Conservation (phyloP, 2,113 vertebrate genomes). For the Mesitornis unicolor region DNA sequence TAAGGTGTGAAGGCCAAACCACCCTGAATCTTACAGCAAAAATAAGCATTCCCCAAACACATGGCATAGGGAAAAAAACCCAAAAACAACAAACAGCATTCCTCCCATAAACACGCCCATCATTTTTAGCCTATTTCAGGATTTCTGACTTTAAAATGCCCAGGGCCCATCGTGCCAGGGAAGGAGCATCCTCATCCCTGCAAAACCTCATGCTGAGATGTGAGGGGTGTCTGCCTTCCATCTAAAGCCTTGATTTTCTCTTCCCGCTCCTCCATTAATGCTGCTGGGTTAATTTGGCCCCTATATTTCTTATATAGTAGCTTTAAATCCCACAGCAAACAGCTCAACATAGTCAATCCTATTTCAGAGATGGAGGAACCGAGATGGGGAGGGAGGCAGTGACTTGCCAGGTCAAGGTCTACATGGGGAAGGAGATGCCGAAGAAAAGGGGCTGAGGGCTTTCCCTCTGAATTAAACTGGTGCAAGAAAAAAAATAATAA, state of each 20-base stretch:
- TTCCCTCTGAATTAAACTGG: neutral
- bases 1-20: neutral
- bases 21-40: neutral
- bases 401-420: neutral
- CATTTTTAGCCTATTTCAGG: neutral
- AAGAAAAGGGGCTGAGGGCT: neutral
- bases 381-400: neutral
- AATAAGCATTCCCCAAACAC: neutral
- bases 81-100: no score
- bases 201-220: neutral
- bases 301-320: accelerated
- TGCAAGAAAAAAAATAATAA: neutral
- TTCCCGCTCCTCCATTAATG: neutral
- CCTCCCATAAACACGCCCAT: accelerated
- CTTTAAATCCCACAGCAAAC: neutral
- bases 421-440: accelerated
- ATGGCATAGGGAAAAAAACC: no score
- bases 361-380: neutral
- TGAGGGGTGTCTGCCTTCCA: neutral
- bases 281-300: neutral
- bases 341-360: accelerated
- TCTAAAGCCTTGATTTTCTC: neutral
- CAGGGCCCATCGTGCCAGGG: neutral
- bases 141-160: neutral
- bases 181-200: neutral